Evolutionary conservation across 53 echinoderm and acorn worm species (phyloP).

Genomic region (Mesocentrotus franciscanus): DNA sequence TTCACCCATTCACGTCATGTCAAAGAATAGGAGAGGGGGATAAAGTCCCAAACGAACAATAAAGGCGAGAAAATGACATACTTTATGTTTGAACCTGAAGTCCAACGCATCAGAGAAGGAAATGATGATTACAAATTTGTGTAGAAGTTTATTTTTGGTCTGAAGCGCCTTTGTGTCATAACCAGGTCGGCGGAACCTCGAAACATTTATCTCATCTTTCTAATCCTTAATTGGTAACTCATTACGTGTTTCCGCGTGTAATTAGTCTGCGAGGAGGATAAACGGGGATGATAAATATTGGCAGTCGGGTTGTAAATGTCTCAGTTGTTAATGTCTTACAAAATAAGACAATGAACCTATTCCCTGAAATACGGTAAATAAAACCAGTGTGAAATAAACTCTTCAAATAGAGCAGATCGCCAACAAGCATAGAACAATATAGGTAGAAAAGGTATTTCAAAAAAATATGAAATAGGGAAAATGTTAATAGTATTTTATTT

Average conservation of each 20-base stretch:
- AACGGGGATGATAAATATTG: slow-evolving; percentile 43
- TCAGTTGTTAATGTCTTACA: slow-evolving; percentile 27
- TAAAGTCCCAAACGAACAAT: neutral
- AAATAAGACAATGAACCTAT: neutral
- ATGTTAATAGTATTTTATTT: neutral
- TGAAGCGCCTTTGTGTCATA: slow-evolving; percentile 2
- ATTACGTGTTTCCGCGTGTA: slow-evolving; percentile 26
- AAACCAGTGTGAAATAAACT: neutral
- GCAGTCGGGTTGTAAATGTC: slow-evolving; percentile 25
- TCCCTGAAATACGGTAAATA: neutral
- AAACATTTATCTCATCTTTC: neutral
- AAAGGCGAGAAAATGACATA: slow-evolving; percentile 5
- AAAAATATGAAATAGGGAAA: neutral
- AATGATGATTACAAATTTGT: neutral
- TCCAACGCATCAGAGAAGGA: neutral
- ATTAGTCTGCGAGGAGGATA: slow-evolving; percentile 40
- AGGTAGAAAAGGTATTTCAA: too few species aligned
- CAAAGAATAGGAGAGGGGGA: neutral
- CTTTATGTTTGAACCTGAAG: neutral
- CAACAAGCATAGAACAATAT: neutral
- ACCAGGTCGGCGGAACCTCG: neutral
- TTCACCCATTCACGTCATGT: neutral
- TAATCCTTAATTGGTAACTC: slow-evolving; percentile 45
- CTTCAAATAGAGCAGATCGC: neutral
- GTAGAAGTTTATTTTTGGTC: neutral